Conservation (phyloP, 2,113 vertebrate genomes). For the Centropristis striata region DNA sequence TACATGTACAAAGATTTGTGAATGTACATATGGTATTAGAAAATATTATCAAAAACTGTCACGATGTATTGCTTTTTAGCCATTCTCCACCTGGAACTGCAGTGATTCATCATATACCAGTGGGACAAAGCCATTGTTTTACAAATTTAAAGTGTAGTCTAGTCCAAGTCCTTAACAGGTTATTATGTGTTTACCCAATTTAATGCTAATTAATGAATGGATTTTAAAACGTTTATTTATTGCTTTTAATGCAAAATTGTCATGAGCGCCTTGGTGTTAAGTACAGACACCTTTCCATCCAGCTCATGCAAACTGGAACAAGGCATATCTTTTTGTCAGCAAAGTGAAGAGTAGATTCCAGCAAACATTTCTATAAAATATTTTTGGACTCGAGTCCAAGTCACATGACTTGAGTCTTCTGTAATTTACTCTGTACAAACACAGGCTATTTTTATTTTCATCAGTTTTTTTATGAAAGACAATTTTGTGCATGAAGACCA, state of each 20-base stretch:
- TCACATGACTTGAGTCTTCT: constrained; percentile 12
- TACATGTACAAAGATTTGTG: background rate
- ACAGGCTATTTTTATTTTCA: constrained; percentile 60
- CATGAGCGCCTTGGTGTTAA: background rate
- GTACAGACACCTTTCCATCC: background rate
- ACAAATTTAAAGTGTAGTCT: no score
- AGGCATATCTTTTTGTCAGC: background rate
- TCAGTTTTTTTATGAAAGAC: constrained; percentile 58
- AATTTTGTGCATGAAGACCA: constrained; percentile 57
- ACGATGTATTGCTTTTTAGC: background rate
- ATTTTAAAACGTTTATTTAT: background rate
- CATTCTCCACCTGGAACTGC: background rate
- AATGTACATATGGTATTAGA: background rate
- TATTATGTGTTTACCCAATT: no score
- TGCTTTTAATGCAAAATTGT: background rate
- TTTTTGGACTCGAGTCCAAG: background rate
- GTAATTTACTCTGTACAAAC: constrained; percentile 47
- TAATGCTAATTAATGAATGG: background rate
- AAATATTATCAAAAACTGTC: background rate
- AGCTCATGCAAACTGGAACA: background rate
- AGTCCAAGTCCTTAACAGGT: background rate
- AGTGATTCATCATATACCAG: background rate
- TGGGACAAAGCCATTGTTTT: background rate
- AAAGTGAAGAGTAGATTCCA: background rate
- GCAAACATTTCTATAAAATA: background rate